Percentiles rank a stretch among this genome's conserved stretches.
Conservation (phyloP, 2,888 invertebrate genomes). For the Gymnocheta viridis region DNA sequence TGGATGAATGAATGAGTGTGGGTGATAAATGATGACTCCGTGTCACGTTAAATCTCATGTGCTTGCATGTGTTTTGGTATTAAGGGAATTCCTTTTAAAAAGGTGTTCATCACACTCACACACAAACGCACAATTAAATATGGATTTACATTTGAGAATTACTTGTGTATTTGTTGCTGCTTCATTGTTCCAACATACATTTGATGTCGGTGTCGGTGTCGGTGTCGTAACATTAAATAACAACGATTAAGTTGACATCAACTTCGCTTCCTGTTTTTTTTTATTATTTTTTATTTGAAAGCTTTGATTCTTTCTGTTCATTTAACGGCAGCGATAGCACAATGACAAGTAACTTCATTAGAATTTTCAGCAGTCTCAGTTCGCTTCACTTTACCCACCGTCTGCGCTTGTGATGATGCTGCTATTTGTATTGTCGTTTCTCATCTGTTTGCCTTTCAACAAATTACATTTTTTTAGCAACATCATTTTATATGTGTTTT, state of each 20-base stretch:
- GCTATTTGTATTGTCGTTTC: neutral
- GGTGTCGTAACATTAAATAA: constrained; percentile 21
- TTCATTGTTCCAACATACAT: neutral
- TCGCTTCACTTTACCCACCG: neutral
- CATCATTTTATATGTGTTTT: constrained; percentile 1
- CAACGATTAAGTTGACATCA: constrained; percentile 33
- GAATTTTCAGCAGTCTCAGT: constrained; percentile 23
- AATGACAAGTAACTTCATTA: constrained; percentile 49
- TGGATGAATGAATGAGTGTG: neutral
- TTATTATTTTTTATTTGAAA: neutral
- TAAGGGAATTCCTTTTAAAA: neutral
- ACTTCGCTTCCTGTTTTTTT: neutral
- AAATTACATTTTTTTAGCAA: constrained; percentile 5
- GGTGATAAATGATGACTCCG: neutral
- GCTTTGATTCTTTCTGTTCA: neutral
- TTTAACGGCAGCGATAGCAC: neutral
- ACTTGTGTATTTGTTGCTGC: neutral
- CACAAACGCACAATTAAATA: neutral
- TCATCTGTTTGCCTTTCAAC: constrained; percentile 2
- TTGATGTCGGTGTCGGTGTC: neutral
- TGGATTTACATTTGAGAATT: neutral
- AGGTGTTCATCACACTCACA: constrained; percentile 13
- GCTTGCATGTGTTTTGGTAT: neutral
- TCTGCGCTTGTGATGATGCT: neutral
- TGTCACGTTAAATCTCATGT: neutral